phyloP scores from a whole-genome alignment of 2,113 vertebrate species.

The Syngnathus scovelli region DNA sequence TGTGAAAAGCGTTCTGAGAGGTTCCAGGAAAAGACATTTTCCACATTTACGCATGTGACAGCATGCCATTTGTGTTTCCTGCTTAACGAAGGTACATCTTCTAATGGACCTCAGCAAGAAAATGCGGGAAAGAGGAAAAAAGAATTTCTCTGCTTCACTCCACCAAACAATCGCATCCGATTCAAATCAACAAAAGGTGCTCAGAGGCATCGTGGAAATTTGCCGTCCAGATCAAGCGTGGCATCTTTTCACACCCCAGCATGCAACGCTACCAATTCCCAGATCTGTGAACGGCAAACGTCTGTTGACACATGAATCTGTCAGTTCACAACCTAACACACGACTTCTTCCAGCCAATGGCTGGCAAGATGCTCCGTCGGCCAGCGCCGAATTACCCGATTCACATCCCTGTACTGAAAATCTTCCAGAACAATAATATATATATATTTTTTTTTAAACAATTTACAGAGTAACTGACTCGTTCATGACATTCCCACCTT shows the following conservation, averaged over 20 bases:
- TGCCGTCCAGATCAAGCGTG: slow-evolving; percentile 29
- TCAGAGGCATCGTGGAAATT: slow-evolving; percentile 23
- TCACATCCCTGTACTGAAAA: neutral
- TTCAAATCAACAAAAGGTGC: slow-evolving; percentile 35
- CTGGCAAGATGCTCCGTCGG: slow-evolving; percentile 4
- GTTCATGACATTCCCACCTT: slow-evolving; percentile 64
- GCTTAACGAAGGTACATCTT: slow-evolving; percentile 17
- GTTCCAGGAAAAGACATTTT: slow-evolving; percentile 25
- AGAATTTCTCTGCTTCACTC: neutral
- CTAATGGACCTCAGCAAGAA: too few species aligned
- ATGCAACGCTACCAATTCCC: slow-evolving; percentile 32
- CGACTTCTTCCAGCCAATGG: slow-evolving; percentile 21
- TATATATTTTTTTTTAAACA: too few species aligned
- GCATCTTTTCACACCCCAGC: slow-evolving; percentile 56
- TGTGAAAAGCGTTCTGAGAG: slow-evolving; percentile 9
- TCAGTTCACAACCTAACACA: slow-evolving; percentile 38
- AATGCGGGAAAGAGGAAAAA: neutral
- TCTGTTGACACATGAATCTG: slow-evolving; percentile 54
- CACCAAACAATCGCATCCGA: too few species aligned
- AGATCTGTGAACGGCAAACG: slow-evolving; percentile 56
- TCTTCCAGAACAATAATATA: too few species aligned
- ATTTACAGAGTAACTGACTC: too few species aligned
- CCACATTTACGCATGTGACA: slow-evolving; percentile 36
- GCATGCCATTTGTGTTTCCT: slow-evolving; percentile 23
- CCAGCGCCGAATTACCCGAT: neutral